A percentile compares a stretch with the other conserved stretches of the same genome.
Conservation (phyloP, 1,140 invertebrate genomes). For the Cylas formicarius region DNA sequence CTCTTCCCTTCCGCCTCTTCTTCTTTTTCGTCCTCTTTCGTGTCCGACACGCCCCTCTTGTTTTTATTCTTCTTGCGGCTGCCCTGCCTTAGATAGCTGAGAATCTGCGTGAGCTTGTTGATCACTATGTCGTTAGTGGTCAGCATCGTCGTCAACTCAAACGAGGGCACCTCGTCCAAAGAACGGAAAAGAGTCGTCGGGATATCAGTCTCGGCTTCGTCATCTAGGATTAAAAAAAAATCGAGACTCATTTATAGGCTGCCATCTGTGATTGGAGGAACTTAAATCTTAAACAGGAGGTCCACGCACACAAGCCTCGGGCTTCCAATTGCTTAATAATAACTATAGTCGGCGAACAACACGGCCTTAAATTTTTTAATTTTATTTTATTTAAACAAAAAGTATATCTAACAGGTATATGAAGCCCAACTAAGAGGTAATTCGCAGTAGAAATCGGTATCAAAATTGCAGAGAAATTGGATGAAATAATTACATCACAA, state of each 20-base stretch:
- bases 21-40: constrained; percentile 28
- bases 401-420: no score
- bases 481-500: no score
- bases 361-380: no score
- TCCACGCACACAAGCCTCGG: no score
- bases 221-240: constrained; percentile 51
- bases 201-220: constrained; percentile 86
- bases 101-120: constrained; percentile 94
- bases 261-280: not conserved
- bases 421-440: no score
- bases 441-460: no score
- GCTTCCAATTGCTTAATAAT: no score
- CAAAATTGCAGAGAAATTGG: no score
- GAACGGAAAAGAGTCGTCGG: constrained; percentile 93
- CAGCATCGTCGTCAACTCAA: constrained; percentile 69
- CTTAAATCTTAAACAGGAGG: constrained; percentile 2
- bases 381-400: no score
- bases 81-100: constrained; percentile 86
- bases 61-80: constrained; percentile 66
- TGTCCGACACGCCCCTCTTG: constrained; percentile 52
- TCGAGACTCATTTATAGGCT: not conserved
- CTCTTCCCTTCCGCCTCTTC: constrained; percentile 23
- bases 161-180: constrained; percentile 85
- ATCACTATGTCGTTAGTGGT: constrained; percentile 95
- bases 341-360: no score